Base-by-base conservation (phyloP, 2,888 invertebrate species). In the Tenthredo amoena region DNA sequence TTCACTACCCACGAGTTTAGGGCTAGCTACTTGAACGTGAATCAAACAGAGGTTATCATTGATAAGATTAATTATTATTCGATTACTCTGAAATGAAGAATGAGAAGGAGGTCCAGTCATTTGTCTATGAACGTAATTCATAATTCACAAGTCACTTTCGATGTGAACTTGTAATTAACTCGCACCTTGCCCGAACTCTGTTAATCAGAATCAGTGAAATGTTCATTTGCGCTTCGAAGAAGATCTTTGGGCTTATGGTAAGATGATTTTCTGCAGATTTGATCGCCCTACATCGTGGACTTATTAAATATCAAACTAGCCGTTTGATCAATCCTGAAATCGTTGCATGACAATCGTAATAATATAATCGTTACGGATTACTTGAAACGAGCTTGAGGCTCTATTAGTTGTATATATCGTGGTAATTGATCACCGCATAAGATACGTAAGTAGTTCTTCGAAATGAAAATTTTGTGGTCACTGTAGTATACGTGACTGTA, bases 281-380 rank as follows among this genome's bases (percentile, higher is more conserved):
- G 26, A 18, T 71, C 34, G 5, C 71, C 15, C 18, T 71, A 15
- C 71, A 37, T 71, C 7, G 1, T 71, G 7, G 6, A 4, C 18
- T 5, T 15, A 1, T 34, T 71, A 34, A 34, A 34, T 15, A 62
- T 62, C 10, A 26, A 12, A 62, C 26, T 62, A 62, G 62, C 62
- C 10, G 12, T 62, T 68, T 68, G 68, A 34, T 68, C 18, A 26
- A 68, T 6, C 31, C 18, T 18, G 26, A 68, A 0, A 34, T 68
- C 34, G 34, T 68, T 68, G 34, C 34, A 18, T 34, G 68, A 68
- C 18, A 68, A 68, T 68, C 34, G 34, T 68, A 34, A 68, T 68
- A 34, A 68, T 34, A 34, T 68, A 68, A 68, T 68, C 68, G 68
- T 68, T 18, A 34, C 6, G 68, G 68, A 68, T 68, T 68, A 68